A percentile compares a stretch with the other conserved stretches of the same genome.
Evolutionary conservation across 2,113 vertebrate genomes (phyloP).

Genomic region (Tetrax tetrax): DNA sequence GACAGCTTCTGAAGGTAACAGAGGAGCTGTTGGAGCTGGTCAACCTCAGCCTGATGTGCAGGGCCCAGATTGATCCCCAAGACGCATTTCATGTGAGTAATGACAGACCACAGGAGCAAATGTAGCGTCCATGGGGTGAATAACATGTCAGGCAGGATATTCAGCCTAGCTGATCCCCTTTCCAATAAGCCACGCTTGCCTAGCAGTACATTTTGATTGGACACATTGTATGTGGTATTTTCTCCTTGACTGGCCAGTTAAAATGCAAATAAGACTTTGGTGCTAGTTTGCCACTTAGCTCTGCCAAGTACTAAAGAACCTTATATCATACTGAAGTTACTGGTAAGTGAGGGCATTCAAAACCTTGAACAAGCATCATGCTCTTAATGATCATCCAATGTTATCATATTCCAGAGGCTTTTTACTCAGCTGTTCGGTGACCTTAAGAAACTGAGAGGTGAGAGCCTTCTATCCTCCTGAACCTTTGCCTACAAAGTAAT

Average conservation of each 20-base stretch:
- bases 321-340: background rate
- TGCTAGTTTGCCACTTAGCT: background rate
- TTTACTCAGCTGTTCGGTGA: background rate
- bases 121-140: fast-evolving
- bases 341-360: background rate
- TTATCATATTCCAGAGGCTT: background rate
- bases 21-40: background rate
- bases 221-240: background rate
- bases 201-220: background rate
- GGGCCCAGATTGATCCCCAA: background rate
- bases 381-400: background rate
- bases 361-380: background rate
- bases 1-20: background rate
- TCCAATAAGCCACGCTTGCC: background rate
- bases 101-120: background rate
- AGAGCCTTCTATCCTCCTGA: background rate
- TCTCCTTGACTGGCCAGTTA: background rate
- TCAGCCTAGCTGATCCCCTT: background rate
- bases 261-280: background rate
- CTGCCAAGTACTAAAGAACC: background rate
- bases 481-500: background rate
- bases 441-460: background rate
- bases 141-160: background rate
- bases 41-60: background rate
- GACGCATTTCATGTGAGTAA: background rate